Evolutionary conservation across 1,140 invertebrate genomes (phyloP).

Genomic region (Leptinotarsa undecemlineata): DNA sequence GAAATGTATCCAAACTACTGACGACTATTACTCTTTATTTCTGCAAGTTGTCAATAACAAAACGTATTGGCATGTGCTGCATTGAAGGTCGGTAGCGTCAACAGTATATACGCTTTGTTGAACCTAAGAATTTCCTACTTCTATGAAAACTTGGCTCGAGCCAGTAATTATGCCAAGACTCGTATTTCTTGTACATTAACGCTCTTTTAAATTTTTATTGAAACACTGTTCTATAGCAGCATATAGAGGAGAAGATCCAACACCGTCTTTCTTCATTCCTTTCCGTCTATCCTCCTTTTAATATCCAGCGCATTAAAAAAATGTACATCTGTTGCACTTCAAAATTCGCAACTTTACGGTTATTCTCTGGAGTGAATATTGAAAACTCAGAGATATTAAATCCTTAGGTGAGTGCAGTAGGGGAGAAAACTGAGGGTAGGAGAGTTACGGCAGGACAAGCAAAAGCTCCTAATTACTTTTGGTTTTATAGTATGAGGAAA

Average conservation of each 20-base stretch:
- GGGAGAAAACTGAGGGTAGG: not conserved
- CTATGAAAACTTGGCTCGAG: not conserved
- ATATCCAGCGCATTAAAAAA: constrained; percentile 9
- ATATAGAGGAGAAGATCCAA: not conserved
- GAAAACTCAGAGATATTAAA: not conserved
- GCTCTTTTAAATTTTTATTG: constrained; percentile 33
- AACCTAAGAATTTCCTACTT: not conserved
- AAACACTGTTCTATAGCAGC: constrained; percentile 27
- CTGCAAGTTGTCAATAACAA: no score
- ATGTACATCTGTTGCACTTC: constrained; percentile 17
- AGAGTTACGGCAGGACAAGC: not conserved
- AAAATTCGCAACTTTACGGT: constrained; percentile 1
- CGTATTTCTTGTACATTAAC: constrained; percentile 36
- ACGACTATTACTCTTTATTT: no score
- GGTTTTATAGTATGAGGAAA: no score
- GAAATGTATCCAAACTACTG: no score
- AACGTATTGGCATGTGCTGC: no score
- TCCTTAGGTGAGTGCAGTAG: not conserved
- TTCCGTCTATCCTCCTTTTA: constrained; percentile 7
- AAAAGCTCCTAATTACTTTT: no score
- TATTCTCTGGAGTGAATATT: not conserved
- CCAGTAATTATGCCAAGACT: not conserved
- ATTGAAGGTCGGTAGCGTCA: no score
- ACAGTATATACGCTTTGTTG: no score
- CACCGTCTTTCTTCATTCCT: constrained; percentile 6